phyloP scores from a whole-genome alignment of 2,888 invertebrate species.

The Ennomos erosarius region DNA sequence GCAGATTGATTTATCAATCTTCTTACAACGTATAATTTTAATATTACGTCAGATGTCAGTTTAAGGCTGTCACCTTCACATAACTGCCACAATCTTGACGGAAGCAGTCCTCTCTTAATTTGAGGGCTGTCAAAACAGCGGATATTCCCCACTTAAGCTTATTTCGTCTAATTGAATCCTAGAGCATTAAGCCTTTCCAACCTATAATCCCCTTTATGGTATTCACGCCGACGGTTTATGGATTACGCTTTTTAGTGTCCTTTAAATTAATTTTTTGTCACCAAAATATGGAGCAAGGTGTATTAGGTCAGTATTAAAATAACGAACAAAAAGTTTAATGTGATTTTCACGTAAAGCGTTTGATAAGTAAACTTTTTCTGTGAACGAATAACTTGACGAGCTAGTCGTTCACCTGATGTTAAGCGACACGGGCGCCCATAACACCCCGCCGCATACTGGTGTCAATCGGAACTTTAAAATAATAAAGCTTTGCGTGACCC shows the following conservation, averaged over 20 bases:
- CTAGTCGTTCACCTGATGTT: too few relatives aligned
- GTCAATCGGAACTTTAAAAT: too few relatives aligned
- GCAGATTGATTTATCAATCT: slow-evolving; percentile 18
- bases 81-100: slow-evolving; percentile 58
- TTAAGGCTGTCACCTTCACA: slow-evolving; percentile 57
- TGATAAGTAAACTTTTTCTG: too few relatives aligned
- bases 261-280: slow-evolving; percentile 68
- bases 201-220: slow-evolving; percentile 80
- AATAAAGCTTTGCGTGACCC: too few relatives aligned
- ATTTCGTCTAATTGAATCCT: slow-evolving; percentile 84
- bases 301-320: slow-evolving; percentile 32
- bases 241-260: slow-evolving; percentile 64
- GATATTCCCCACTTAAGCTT: slow-evolving; percentile 81
- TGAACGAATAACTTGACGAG: too few relatives aligned
- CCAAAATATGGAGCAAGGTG: slow-evolving; percentile 61
- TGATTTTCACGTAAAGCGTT: too few relatives aligned
- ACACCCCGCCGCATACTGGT: too few relatives aligned
- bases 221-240: slow-evolving; percentile 78
- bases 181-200: slow-evolving; percentile 72
- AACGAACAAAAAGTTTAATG: slow-evolving; percentile 17
- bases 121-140: slow-evolving; percentile 82
- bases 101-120: slow-evolving; percentile 74
- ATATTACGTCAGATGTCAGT: slow-evolving; percentile 24
- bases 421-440: too few relatives aligned
- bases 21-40: slow-evolving; percentile 19